A percentile compares a stretch with the other conserved stretches of the same genome.
Conservation (phyloP, 2,113 vertebrate genomes). For the Vidua chalybeata region DNA sequence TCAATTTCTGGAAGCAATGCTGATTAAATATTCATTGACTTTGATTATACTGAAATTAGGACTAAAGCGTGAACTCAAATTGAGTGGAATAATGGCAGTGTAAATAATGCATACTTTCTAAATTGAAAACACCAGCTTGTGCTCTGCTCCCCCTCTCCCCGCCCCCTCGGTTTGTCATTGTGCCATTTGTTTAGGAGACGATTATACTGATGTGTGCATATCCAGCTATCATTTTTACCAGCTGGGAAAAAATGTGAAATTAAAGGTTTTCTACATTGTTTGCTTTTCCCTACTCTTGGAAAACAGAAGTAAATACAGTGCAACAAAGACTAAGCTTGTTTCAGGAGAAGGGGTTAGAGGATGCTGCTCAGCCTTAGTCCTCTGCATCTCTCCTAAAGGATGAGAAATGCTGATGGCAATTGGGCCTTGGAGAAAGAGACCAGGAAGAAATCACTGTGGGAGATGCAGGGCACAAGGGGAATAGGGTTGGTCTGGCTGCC, state of each 20-base stretch:
- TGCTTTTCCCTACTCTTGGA: constrained; percentile 69
- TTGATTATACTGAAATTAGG: constrained; percentile 93
- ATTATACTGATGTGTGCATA: constrained; percentile 70
- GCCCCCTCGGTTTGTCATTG: constrained; percentile 68
- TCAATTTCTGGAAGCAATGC: constrained; percentile 86
- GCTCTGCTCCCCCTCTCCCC: constrained; percentile 62
- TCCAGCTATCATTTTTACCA: constrained; percentile 71
- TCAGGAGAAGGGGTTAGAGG: background rate
- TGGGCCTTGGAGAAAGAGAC: background rate
- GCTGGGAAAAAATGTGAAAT: constrained; percentile 62
- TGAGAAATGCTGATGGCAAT: background rate
- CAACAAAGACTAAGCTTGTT: background rate
- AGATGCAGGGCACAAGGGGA: background rate
- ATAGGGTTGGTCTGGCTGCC: background rate
- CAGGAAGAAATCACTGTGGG: background rate
- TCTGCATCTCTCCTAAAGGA: background rate
- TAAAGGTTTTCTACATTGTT: constrained; percentile 71
- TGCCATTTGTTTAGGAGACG: constrained; percentile 84
- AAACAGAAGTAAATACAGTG: constrained; percentile 32
- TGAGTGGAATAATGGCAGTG: constrained; percentile 87
- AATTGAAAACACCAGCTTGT: constrained; percentile 88
- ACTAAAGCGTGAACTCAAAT: constrained; percentile 86
- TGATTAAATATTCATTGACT: constrained; percentile 94
- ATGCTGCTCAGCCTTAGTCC: background rate
- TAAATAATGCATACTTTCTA: constrained; percentile 91